Evolutionary conservation across 2,113 vertebrate genomes (phyloP).

Genomic region (Barbus barbus): DNA sequence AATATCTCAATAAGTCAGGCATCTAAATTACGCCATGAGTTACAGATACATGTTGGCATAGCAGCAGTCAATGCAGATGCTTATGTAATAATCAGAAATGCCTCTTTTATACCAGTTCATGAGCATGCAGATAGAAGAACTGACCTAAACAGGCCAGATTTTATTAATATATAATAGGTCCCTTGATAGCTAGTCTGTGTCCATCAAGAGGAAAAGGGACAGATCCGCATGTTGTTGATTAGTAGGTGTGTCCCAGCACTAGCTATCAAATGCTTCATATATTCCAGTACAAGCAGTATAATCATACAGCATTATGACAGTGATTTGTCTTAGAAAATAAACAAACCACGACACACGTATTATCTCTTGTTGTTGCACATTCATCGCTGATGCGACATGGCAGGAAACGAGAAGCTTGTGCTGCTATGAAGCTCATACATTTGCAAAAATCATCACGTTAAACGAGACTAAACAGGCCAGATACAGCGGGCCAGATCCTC

Average conservation of each 20-base stretch:
- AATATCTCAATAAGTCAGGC: neutral
- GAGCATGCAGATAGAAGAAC: neutral
- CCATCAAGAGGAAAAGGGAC: neutral
- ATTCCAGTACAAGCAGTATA: neutral
- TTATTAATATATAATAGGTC: neutral
- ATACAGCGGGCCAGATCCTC: conserved; percentile 31
- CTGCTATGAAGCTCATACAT: neutral
- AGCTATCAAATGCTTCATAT: neutral
- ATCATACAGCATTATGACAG: neutral
- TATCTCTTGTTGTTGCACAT: neutral
- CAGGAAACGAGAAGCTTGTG: conserved; percentile 41
- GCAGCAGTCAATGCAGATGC: neutral
- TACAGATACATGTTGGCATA: neutral
- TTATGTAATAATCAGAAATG: conserved; percentile 1
- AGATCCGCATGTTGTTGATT: conserved; percentile 23
- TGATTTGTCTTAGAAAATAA: neutral
- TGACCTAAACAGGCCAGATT: neutral
- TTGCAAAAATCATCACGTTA: neutral
- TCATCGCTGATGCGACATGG: conserved; percentile 23
- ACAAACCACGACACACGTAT: neutral
- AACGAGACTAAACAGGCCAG: neutral
- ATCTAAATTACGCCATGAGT: neutral
- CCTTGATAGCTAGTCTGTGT: neutral
- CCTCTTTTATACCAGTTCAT: neutral
- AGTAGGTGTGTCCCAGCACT: conserved; percentile 45